A percentile compares a stretch with the other conserved stretches of the same genome.
Conservation (phyloP, 2,888 invertebrate genomes). For the Drosophila mayaguana region DNA sequence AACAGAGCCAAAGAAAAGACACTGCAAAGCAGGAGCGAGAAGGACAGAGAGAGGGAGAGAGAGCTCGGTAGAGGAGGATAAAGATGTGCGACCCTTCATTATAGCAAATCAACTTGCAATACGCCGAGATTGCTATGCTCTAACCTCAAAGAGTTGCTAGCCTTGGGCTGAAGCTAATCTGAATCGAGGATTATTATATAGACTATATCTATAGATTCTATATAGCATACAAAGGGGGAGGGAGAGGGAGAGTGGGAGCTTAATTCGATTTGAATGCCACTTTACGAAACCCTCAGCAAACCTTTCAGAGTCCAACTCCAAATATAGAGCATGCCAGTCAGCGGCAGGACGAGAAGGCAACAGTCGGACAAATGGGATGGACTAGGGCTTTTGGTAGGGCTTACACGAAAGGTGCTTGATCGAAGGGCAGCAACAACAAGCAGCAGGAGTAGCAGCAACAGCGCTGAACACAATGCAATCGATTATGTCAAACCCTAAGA, state of each 20-base stretch:
- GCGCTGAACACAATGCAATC: slow-evolving; percentile 51
- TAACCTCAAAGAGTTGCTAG: background rate
- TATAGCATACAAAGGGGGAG: background rate
- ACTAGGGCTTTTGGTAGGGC: slow-evolving; percentile 28
- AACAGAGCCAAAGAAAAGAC: slow-evolving; percentile 3
- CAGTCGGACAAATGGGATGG: slow-evolving; percentile 10
- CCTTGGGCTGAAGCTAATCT: background rate
- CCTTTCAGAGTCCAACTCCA: background rate
- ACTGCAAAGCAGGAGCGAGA: slow-evolving; percentile 10
- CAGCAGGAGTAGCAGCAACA: slow-evolving; percentile 20
- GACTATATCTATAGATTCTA: background rate
- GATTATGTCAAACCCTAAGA: slow-evolving; percentile 64
- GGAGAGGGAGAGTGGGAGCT: background rate
- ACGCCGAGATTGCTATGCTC: slow-evolving; percentile 43
- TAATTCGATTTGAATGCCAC: too few relatives aligned
- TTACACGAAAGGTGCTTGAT: slow-evolving; percentile 51
- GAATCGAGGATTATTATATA: background rate
- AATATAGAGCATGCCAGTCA: slow-evolving; percentile 16
- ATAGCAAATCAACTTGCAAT: slow-evolving; percentile 25
- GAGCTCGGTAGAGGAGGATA: too few relatives aligned
- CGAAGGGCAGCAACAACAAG: slow-evolving; percentile 43
- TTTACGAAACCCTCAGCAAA: background rate
- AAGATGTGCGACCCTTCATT: slow-evolving; percentile 1
- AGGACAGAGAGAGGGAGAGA: slow-evolving; percentile 8
- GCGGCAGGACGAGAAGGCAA: slow-evolving; percentile 17